Base-by-base conservation (phyloP, 2,888 invertebrate species). In the Argyresthia goedartella region DNA sequence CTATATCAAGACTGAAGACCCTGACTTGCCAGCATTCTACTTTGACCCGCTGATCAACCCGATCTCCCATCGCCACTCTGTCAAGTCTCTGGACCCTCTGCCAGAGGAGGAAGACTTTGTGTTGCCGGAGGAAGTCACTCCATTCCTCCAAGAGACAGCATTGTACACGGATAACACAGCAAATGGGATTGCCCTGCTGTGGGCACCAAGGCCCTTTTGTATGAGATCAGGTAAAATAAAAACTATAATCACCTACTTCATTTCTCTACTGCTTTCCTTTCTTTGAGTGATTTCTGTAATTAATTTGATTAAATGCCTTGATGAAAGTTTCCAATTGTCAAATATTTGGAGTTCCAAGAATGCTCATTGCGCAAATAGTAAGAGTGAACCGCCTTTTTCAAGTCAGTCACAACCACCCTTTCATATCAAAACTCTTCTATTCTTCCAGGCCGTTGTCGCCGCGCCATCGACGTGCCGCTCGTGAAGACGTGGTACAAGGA, bases 21-120 rank as follows among this genome's bases (percentile, higher is more conserved):
- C 99, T 8, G 99, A 99, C 84, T 88, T 99, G 53, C 99, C 99
- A 39, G 99, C 99, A 0, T 99, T 99, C 81, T 99, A 99, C 79
- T 99, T 99, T 82, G 99, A 99, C 88, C 99, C 99, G 0, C 88
- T 99, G 49, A 99, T 99, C 71, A 99, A 99, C 84, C 99, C 99
- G 0, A 99, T 99, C 63, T 97, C 99, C 1, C 98, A 98, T 72
- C 89, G 97, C 52, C 95, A 96, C 79, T 91, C 96, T 0, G 90
- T 95, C 0, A 96, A 95, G 88, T 89, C 90, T 6, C 80, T 92
- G 48, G 98, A 98, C 69, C 95, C 95, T 0, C 80, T 95, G 53
- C 95, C 97, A 0, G 97, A 98, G 51, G 98, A 98, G 63, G 96
- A 96, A 68, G 98, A 98, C 60, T 99, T 97, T 85, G 90, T 95